Percentiles rank a stretch among this genome's conserved stretches.
phyloP scores from a whole-genome alignment of 53 echinoderm and acorn worm genomes.

The Henricia sp. region DNA sequence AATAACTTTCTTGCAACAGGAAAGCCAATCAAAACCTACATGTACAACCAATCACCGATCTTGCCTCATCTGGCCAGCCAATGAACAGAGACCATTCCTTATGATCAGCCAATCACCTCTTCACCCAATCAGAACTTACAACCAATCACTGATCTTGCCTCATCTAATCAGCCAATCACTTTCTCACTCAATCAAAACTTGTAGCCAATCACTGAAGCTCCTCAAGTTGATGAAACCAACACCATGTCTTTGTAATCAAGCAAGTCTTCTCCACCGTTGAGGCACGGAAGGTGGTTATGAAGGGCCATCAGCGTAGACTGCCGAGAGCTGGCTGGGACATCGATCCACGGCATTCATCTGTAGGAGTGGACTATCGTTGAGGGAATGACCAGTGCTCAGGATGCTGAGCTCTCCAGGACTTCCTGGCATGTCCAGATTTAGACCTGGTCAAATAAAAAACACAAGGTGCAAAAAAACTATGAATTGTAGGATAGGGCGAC shows the following conservation, averaged over 20 bases:
- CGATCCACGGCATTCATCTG: slow-evolving; percentile 97
- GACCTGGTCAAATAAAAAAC: neutral
- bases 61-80: no score
- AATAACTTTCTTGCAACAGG: no score
- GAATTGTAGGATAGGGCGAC: neutral
- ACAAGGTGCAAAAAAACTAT: neutral
- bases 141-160: no score
- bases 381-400: slow-evolving; percentile 69
- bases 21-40: no score
- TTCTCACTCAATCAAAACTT: no score
- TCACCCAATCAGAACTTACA: no score
- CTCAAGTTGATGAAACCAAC: neutral
- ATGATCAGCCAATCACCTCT: no score
- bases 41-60: no score
- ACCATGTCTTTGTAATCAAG: neutral
- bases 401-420: slow-evolving; percentile 65
- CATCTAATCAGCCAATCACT: no score
- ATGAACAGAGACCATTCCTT: no score
- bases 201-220: no score
- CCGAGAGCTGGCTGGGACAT: slow-evolving; percentile 96
- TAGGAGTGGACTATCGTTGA: slow-evolving; percentile 78
- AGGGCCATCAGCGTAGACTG: slow-evolving; percentile 94
- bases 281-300: slow-evolving; percentile 66
- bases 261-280: slow-evolving; percentile 1
- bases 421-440: slow-evolving; percentile 45